These are phyloP conservation scores for Candidula unifasciata DNA, from an alignment of 2,888 invertebrate genomes.

Conservation along the genomic window DNA sequence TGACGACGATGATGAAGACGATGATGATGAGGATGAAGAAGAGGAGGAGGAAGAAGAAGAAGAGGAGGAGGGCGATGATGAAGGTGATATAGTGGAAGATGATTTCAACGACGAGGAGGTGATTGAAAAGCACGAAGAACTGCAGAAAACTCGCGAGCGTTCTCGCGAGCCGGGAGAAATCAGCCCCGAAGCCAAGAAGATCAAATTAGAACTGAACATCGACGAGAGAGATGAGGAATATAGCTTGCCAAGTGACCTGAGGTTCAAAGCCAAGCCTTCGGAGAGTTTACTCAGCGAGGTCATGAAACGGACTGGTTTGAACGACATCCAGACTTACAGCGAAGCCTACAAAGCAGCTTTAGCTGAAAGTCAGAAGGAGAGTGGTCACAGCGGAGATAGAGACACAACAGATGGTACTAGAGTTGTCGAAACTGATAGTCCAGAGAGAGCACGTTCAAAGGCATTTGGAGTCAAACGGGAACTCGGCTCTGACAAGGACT, in stretches of 20 bases:
- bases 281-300: slow-evolving; percentile 89
- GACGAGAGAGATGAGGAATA: slow-evolving; percentile 41
- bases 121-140: slow-evolving; percentile 84
- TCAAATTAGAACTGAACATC: slow-evolving; percentile 76
- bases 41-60: slow-evolving; percentile 79
- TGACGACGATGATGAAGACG: slow-evolving; percentile 76
- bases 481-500: slow-evolving; percentile 50
- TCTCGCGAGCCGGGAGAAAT: slow-evolving; percentile 78
- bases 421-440: slow-evolving; percentile 38
- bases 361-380: slow-evolving; percentile 82
- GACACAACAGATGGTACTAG: slow-evolving; percentile 30
- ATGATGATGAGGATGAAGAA: slow-evolving; percentile 73
- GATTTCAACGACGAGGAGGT: slow-evolving; percentile 52
- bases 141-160: slow-evolving; percentile 86
- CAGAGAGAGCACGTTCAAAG: slow-evolving; percentile 47
- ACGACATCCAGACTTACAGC: slow-evolving; percentile 95
- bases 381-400: slow-evolving; percentile 37
- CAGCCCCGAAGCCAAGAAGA: slow-evolving; percentile 73
- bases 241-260: slow-evolving; percentile 34
- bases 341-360: slow-evolving; percentile 97
- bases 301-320: slow-evolving; percentile 96
- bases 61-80: slow-evolving; percentile 73
- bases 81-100: slow-evolving; percentile 64
- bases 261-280: slow-evolving; percentile 29
- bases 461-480: slow-evolving; percentile 47